Evolutionary conservation across 2,888 invertebrate species (phyloP), one percentile per base, ranked within the genome.

Genomic region (Mythimna pallens): DNA sequence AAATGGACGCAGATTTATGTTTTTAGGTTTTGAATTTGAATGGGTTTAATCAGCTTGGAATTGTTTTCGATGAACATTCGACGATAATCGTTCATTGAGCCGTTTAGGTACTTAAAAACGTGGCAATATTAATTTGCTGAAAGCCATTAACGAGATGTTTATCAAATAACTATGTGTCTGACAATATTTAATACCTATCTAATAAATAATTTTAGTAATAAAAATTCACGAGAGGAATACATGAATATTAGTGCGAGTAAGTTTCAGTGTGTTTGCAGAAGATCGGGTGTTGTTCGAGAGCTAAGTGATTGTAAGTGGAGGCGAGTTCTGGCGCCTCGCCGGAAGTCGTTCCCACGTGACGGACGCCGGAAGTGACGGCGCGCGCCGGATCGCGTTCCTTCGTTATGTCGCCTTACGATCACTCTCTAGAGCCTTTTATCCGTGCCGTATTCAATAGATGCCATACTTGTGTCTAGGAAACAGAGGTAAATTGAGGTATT

Each of bases 221-320:
- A 76, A 73, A 72, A 65, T 54, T 17, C 36, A 71, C 67, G 43
- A 59, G 64, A 70, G 75, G 72, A 80, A 80, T 84, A 82, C 86
- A 86, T 88, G 84, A 87, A 88, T 87, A 86, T 84, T 83, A 63
- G 76, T 77, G 77, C 70, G 73, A 66, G 78, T 82, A 86, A 85
- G 84, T 89, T 89, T 83, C 78, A 80, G 70, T 78, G 78, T 91
- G 89, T 92, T 91, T 90, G 88, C 89, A 84, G 80, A 86, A 87
- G 90, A 90, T 92, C 91, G 89, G 86, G 89, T 86, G 87, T 86
- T 92, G 90, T 92, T 89, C 87, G 89, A 90, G 88, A 90, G 92
- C 92, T 95, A 95, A 95, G 95, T 96, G 96, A 95, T 95, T 95
- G 95, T 95, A 94, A 95, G 94, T 94, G 92, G 91, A 92, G 91